Base-by-base conservation (phyloP, 2,113 vertebrate genomes). In the Takifugu bimaculatus region DNA sequence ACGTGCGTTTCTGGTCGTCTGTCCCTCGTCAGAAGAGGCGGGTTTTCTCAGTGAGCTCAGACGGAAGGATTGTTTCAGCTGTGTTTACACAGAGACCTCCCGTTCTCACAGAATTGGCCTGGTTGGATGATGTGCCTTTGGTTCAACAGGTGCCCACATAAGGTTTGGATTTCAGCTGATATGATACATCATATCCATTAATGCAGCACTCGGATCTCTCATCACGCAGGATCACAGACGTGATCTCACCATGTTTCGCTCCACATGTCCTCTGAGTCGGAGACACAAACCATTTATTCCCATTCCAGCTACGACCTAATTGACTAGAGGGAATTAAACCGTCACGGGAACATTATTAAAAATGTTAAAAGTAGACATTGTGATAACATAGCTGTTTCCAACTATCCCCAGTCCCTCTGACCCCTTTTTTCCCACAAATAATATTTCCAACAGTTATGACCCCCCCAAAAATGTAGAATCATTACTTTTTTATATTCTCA, bases 281-380 rank as follows among this genome's bases (percentile, higher is more conserved):
- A 67, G 42, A 74, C 49, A 50, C 20, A 50, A 44, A 73, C 15
- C 35, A 52, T 72, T 50, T 26, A 55, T 68, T 78, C 62, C 59
- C 66, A 69, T 65, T 29, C n/a, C 78, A 75, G 78, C 75, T 82
- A 78, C 54, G 44, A 48, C 56, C 53, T 60, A 82, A 84, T 80
- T 77, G 80, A 78, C 78, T 73, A 43, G 26, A 72, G 49, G 50
- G 55, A 70, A 74, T 79, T 64, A 76, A 74, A 72, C 76, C 65
- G 72, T 79, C 75, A 76, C 79, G 80, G 67, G 80, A 87, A 76
- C 53, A 83, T 81, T 80, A 70, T 71, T 81, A 80, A 75, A 72
- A 68, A 68, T 70, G 57, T 81, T 68, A 76, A 78, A 80, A 54
- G 51, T 1, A 1, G 4, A 42, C 60, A 75, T 68, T 77, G 59